Percentiles rank a stretch among this genome's conserved stretches.
These are phyloP conservation scores for Lycaena phlaeas DNA, from an alignment of 2,888 invertebrate genomes.

Conservation along the genomic window DNA sequence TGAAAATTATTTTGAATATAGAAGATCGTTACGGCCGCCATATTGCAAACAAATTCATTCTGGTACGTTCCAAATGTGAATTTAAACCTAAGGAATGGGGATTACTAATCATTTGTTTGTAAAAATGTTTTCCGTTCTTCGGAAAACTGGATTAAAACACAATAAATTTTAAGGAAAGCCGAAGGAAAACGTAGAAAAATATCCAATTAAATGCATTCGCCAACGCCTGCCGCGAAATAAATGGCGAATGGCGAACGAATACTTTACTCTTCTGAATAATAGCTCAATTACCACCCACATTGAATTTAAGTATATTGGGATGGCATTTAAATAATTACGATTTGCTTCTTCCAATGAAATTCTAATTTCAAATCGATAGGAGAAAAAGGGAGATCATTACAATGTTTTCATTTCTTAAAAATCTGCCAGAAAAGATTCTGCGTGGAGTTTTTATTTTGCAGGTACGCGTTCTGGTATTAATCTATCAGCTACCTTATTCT, in stretches of 20 bases:
- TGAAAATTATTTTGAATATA: not conserved
- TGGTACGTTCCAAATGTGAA: not conserved
- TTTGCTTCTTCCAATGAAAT: not conserved
- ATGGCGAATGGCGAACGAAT: conserved; percentile 24
- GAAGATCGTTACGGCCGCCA: not conserved
- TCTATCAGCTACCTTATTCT: no score
- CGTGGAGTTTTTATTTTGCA: no score
- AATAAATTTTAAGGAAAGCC: conserved; percentile 29
- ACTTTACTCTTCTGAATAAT: conserved; percentile 25
- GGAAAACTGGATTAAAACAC: conserved; percentile 24
- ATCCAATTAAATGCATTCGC: conserved; percentile 36
- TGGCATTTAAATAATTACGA: conserved; percentile 8
- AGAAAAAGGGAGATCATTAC: no score
- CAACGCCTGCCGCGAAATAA: conserved; percentile 28
- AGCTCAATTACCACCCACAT: conserved; percentile 18
- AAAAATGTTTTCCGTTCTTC: conserved; percentile 14
- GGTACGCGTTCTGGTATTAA: no score
- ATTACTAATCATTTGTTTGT: conserved; percentile 9
- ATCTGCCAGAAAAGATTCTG: no score
- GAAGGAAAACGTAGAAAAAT: conserved; percentile 26
- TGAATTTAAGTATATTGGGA: conserved; percentile 10
- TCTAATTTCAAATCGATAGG: not conserved
- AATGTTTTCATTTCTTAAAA: no score
- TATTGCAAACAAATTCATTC: not conserved
- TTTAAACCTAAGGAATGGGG: conserved; percentile 3